phyloP scores from a whole-genome alignment of 2,113 vertebrate genomes.

The Tricholaema leucomelas region DNA sequence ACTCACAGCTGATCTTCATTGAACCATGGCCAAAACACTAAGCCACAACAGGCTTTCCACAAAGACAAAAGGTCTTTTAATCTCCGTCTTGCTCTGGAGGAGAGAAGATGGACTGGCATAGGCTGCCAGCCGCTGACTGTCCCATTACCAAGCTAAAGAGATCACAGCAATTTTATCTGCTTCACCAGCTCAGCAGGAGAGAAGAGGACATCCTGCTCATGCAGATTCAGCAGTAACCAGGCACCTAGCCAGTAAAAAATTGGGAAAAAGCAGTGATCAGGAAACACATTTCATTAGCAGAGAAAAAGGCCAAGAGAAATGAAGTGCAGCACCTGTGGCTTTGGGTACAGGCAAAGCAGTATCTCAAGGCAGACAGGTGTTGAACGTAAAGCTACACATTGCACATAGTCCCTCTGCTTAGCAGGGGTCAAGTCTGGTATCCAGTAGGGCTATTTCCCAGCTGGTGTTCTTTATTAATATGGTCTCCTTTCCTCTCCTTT shows the following conservation, averaged over 20 bases:
- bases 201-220: conserved; percentile 25
- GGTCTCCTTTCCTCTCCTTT: not conserved
- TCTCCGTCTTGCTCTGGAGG: not conserved
- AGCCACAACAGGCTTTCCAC: not conserved
- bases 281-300: conserved; percentile 29
- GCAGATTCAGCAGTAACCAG: conserved; percentile 38
- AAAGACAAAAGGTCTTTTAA: not conserved
- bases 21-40: not conserved
- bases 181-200: conserved; percentile 34
- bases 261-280: conserved; percentile 32
- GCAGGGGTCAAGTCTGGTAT: not conserved
- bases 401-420: not conserved
- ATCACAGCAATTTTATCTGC: conserved; percentile 18
- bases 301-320: conserved; percentile 54
- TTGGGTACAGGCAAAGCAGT: not conserved
- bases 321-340: conserved; percentile 1
- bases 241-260: conserved; percentile 38
- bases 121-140: not conserved
- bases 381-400: not conserved
- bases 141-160: not conserved
- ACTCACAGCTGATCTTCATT: not conserved
- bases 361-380: not conserved
- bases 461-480: not conserved
- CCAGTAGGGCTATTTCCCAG: not conserved
- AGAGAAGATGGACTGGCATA: not conserved